Evolutionary conservation across 2,888 invertebrate species (phyloP).

Genomic region (Thumatha senex): DNA sequence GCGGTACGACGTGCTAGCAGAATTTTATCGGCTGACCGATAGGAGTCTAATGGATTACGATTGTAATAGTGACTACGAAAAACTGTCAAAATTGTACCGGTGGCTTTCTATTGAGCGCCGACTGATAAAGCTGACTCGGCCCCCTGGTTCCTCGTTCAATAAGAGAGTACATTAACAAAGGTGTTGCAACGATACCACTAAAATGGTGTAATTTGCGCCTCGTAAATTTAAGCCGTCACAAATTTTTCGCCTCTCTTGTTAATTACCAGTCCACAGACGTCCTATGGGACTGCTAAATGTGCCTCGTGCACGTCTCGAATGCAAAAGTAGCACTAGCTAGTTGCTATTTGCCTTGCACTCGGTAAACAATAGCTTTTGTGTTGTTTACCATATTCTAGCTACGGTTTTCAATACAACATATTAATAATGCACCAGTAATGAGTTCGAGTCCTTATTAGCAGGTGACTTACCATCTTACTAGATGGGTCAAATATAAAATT

Average conservation of each 20-base stretch:
- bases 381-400: constrained; percentile 66
- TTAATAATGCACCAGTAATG: no score
- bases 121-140: no score
- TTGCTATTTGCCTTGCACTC: constrained; percentile 64
- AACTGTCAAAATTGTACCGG: no score
- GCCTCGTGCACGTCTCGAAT: constrained; percentile 77
- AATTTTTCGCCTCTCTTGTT: constrained; percentile 81
- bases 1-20: no score
- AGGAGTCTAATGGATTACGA: no score
- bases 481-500: no score
- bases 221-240: constrained; percentile 82
- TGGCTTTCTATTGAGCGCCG: no score
- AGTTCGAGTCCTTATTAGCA: no score
- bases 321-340: constrained; percentile 62
- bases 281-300: constrained; percentile 79
- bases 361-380: constrained; percentile 78
- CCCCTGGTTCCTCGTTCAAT: constrained; percentile 60
- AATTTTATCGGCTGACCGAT: no score
- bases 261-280: constrained; percentile 79
- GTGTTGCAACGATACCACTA: constrained; percentile 76
- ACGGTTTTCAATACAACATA: constrained; percentile 59
- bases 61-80: no score
- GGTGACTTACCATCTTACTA: neutral
- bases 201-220: constrained; percentile 82
- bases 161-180: constrained; percentile 79